Base-by-base conservation (phyloP, 2,888 invertebrate genomes). In the Tanypteryx hageni region DNA sequence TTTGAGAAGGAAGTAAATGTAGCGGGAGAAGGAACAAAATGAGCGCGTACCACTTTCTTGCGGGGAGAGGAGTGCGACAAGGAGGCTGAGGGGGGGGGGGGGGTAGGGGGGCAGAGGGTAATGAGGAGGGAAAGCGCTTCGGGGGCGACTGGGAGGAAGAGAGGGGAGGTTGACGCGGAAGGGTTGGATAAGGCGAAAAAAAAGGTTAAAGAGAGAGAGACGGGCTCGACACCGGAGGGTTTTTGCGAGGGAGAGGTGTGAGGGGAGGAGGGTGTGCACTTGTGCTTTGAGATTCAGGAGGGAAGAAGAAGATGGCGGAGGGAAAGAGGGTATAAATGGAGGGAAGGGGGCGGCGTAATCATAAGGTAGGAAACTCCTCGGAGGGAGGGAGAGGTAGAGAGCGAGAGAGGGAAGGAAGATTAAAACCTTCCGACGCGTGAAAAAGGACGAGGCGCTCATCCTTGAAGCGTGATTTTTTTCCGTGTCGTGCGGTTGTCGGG, bases 151-250 rank as follows among this genome's bases (percentile, higher is more conserved):
- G 92, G 92, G 83, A 92, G 57, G 92, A 84, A 93, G 64, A 93
- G 92, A 92, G 92, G 94, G 94, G n/a, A n/a, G n/a, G n/a, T n/a
- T n/a, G n/a, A 94, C 94, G 94, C 94, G 94, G 94, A 94, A 94
- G 94, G 94, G 94, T 94, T 94, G 94, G 94, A 92, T 93, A 95
- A 95, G 94, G 94, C 94, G 94, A 95, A 94, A 94, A 93, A 94
- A 94, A 95, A 95, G 94, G 94, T 94, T 95, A 44, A 5, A 44
- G 44, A 44, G 44, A 44, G 44, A 5, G 5, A 44, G 44, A 44
- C 44, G 44, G 44, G 44, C 95, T 95, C 95, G 94, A 94, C 94
- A 94, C 94, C 95, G 94, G 94, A 95, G 95, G 94, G 95, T 95
- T 44, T 44, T 44, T 44, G 1, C 44, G 44, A 44, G 44, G 44